Evolutionary conservation across 1,140 invertebrate genomes (phyloP), one percentile per base, ranked within the genome.

Genomic region (Drosophila nebulosa): DNA sequence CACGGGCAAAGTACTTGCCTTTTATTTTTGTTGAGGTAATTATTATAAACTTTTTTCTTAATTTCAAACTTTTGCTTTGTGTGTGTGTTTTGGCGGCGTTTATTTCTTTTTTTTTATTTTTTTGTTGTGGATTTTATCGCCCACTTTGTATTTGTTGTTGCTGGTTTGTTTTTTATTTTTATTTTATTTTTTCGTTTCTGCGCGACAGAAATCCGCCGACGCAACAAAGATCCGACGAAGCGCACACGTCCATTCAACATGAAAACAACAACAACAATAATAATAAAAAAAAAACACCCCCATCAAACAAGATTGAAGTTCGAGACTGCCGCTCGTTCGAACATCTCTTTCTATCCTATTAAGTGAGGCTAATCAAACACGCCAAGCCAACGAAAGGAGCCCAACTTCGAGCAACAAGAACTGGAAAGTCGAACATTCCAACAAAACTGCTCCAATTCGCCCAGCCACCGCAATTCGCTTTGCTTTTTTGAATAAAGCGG

Each of bases 31-130:
- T 55, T 59, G 24, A 46, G 39, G 53, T 69, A n/a, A 58, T 36
- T 63, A 59, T 39, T 61, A 68, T 59, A 57, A 74, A 74, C 21
- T 56, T 56, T 16, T 68, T 59, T 56, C 36, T 70, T 35, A 63
- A 62, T 80, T 74, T 46, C 16, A 46, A 46, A 18, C 18, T 46
- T 46, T 46, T 21, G 39, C 30, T 30, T 50, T 66, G 69, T 74
- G 68, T 85, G 77, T 73, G 74, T 85, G 81, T 85, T 79, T 85
- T 86, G 71, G 72, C 81, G 81, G 81, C 81, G 81, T 86, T 86
- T 76, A 80, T 86, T 30, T 42, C 62, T 74, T 53, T 24, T 64
- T 42, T 56, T 57, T 56, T 22, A 55, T 57, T 35, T 55, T 56
- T 36, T 26, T 71, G 55, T 62, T 67, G 36, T 52, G 69, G 35